Conservation (phyloP, 2,797 vertebrate genomes). For the Takifugu ocellatus region DNA sequence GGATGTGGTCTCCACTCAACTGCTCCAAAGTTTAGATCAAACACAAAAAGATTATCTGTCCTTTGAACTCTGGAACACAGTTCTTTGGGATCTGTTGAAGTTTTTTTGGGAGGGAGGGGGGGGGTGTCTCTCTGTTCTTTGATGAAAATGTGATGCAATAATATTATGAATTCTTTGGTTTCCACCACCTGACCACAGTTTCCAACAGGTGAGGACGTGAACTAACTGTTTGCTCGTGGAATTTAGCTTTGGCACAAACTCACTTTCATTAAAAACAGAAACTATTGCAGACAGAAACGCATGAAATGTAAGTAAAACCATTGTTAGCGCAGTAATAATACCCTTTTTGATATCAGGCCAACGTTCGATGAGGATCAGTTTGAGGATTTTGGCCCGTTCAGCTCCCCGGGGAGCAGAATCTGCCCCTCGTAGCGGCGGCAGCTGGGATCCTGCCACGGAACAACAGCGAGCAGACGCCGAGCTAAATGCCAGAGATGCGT, state of each 20-base stretch:
- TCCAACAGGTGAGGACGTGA: too few relatives aligned
- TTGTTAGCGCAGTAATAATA: too few relatives aligned
- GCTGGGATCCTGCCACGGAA: constrained; percentile 58
- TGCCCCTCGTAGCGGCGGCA: constrained; percentile 16
- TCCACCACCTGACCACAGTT: too few relatives aligned
- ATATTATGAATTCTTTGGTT: too few relatives aligned
- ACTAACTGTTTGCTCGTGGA: too few relatives aligned
- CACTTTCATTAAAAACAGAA: too few relatives aligned
- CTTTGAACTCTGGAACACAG: constrained; percentile 18
- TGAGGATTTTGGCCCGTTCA: constrained; percentile 1
- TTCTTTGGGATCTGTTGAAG: constrained; percentile 17
- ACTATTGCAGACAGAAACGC: too few relatives aligned
- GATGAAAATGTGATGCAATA: background rate
- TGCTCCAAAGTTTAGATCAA: constrained; percentile 34
- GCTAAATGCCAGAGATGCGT: constrained; percentile 31
- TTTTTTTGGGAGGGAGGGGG: too few relatives aligned
- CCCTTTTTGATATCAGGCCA: background rate
- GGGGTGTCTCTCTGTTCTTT: constrained; percentile 2
- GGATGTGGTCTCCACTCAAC: constrained; percentile 32
- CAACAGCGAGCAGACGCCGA: constrained; percentile 38
- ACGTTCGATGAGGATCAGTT: background rate
- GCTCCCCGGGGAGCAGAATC: constrained; percentile 30
- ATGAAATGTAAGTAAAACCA: too few relatives aligned
- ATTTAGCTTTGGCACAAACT: too few relatives aligned
- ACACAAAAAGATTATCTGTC: constrained; percentile 28